Percentiles rank a stretch among this genome's conserved stretches.
Conservation (phyloP, 1,140 invertebrate species). For the Branchinecta lindahli region DNA sequence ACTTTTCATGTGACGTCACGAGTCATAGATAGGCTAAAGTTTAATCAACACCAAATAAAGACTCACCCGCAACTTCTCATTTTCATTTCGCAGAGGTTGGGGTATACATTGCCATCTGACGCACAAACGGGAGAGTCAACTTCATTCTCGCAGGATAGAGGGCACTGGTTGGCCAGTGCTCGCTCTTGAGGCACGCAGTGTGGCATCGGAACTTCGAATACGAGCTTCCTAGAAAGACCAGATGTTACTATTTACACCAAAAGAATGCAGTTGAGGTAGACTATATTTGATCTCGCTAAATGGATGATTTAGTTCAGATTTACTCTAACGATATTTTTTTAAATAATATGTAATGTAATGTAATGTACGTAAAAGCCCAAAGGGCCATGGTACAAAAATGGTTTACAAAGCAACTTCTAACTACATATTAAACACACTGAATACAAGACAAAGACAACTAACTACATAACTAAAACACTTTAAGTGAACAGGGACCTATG, state of each 20-base stretch:
- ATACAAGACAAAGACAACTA: no score
- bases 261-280: neutral
- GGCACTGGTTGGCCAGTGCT: slow-evolving; percentile 39
- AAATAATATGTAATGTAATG: no score
- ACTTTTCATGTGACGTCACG: no score
- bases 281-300: no score
- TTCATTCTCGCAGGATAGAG: slow-evolving; percentile 47
- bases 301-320: no score
- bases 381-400: no score
- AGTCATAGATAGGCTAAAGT: no score
- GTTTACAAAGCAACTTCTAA: no score
- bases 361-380: no score
- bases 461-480: no score
- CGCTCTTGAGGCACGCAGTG: slow-evolving; percentile 66
- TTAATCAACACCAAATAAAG: slow-evolving; percentile 2
- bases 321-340: neutral
- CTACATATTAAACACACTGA: no score
- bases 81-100: slow-evolving; percentile 73
- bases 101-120: slow-evolving; percentile 64
- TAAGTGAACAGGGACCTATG: no score
- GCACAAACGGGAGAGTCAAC: slow-evolving; percentile 55
- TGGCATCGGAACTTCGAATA: slow-evolving; percentile 76
- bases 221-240: slow-evolving; percentile 51
- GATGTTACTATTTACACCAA: neutral
- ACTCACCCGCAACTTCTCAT: slow-evolving; percentile 76